phyloP scores from a whole-genome alignment of 2,797 vertebrate species.

The Hydrolagus colliei region DNA sequence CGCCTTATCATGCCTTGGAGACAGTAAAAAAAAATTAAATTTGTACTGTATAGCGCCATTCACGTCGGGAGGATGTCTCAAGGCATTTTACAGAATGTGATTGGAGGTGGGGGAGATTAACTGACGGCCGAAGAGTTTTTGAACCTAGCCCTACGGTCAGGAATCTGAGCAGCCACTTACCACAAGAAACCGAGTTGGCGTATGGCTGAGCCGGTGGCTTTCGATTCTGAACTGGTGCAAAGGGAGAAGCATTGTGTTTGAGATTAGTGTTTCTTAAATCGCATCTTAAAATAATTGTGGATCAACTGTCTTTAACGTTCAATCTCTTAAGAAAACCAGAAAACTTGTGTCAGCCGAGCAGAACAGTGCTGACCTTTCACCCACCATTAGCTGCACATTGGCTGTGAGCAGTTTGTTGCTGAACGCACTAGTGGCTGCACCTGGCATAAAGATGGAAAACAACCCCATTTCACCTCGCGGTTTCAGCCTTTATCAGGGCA shows the following conservation, averaged over 20 bases:
- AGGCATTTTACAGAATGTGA: too few relatives aligned
- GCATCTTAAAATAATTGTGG: neutral
- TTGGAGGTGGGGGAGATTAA: neutral
- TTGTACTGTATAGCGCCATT: too few relatives aligned
- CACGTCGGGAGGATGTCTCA: too few relatives aligned
- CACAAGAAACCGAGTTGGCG: too few relatives aligned
- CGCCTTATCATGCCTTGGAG: too few relatives aligned
- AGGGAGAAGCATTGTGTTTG: neutral
- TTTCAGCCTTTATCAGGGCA: slow-evolving; percentile 1
- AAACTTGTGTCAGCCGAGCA: neutral
- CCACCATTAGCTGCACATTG: neutral
- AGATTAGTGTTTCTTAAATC: neutral
- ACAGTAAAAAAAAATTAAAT: too few relatives aligned
- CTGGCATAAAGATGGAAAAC: neutral
- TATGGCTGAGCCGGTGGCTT: neutral
- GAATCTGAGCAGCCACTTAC: neutral
- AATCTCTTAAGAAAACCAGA: neutral
- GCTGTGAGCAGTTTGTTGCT: neutral
- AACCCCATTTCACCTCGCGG: neutral
- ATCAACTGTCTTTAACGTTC: neutral
- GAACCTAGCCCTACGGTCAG: neutral
- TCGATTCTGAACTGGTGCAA: neutral
- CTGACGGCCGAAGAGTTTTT: neutral
- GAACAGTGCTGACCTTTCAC: neutral
- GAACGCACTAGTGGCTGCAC: neutral